phyloP scores from a whole-genome alignment of 2,888 invertebrate species.

The Drosophila siamana region DNA sequence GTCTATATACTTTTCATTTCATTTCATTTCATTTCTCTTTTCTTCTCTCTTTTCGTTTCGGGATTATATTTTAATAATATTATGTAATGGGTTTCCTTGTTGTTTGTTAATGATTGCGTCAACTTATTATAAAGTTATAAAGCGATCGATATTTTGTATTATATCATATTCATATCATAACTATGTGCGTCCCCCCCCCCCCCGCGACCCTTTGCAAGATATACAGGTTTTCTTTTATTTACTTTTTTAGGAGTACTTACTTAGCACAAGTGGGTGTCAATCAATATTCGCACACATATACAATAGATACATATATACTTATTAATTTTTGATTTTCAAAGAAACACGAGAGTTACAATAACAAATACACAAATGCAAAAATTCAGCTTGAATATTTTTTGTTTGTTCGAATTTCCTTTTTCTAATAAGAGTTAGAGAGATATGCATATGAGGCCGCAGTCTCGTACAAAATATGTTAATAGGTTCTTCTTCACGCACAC shows the following conservation, averaged over 20 bases:
- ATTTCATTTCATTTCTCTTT: constrained; percentile 18
- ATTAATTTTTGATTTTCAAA: constrained; percentile 12
- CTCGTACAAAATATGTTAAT: constrained; percentile 57
- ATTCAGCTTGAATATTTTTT: constrained; percentile 44
- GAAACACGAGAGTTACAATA: constrained; percentile 44
- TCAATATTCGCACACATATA: constrained; percentile 2
- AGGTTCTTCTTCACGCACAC: constrained; percentile 14
- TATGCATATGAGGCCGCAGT: constrained; percentile 62
- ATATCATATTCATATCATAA: constrained; percentile 33
- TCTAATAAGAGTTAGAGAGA: constrained; percentile 53
- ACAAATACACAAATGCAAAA: constrained; percentile 66
- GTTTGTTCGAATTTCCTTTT: constrained; percentile 1
- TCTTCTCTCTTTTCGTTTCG: constrained; percentile 11
- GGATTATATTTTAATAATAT: constrained; percentile 37
- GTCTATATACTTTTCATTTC: constrained; percentile 73
- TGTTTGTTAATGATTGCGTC: constrained; percentile 47
- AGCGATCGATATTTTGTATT: constrained; percentile 49
- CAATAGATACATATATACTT: constrained; percentile 6
- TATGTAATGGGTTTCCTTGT: constrained; percentile 15
- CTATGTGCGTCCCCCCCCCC: not conserved
- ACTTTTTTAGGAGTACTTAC: constrained; percentile 10
- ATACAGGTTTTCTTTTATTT: constrained; percentile 5
- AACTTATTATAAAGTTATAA: constrained; percentile 62
- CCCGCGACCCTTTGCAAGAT: not conserved
- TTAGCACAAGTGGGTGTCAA: constrained; percentile 44